phyloP scores from a whole-genome alignment of 2,888 invertebrate species.

The Leucania comma region DNA sequence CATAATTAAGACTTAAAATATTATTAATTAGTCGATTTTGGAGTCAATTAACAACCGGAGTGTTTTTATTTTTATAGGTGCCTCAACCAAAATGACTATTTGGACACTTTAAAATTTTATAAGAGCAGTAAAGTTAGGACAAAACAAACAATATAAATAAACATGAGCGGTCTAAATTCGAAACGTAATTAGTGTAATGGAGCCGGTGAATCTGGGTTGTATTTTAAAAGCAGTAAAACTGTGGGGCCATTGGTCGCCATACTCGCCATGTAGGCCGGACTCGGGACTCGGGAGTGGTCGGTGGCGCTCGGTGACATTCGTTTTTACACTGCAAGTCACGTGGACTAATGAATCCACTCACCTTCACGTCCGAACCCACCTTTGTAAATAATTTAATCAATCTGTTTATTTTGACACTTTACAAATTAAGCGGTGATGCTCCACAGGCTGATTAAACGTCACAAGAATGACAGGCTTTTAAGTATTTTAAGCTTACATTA shows the following conservation, averaged over 20 bases:
- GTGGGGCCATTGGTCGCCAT: slow-evolving; percentile 59
- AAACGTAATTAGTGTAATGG: slow-evolving; percentile 85
- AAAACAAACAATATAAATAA: slow-evolving; percentile 71
- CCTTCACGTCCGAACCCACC: slow-evolving; percentile 71
- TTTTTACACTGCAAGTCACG: slow-evolving; percentile 84
- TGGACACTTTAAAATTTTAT: slow-evolving; percentile 73
- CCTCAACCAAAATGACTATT: slow-evolving; percentile 70
- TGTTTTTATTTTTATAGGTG: slow-evolving; percentile 70
- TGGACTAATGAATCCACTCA: slow-evolving; percentile 85
- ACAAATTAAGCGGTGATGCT: slow-evolving; percentile 74
- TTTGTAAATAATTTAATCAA: slow-evolving; percentile 83
- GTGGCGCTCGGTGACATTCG: slow-evolving; percentile 79
- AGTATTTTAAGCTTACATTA: slow-evolving; percentile 43
- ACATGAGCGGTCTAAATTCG: slow-evolving; percentile 75
- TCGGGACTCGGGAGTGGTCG: slow-evolving; percentile 63
- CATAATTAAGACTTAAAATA: slow-evolving; percentile 69
- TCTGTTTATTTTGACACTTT: slow-evolving; percentile 81
- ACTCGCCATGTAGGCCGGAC: background rate
- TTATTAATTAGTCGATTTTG: slow-evolving; percentile 76
- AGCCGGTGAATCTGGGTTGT: slow-evolving; percentile 75
- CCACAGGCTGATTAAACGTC: slow-evolving; percentile 68
- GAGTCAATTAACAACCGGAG: slow-evolving; percentile 71
- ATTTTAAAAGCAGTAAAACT: slow-evolving; percentile 74
- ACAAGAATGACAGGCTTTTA: slow-evolving; percentile 61
- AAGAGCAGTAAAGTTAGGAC: slow-evolving; percentile 69